Evolutionary conservation across 2,797 vertebrate species (phyloP).

Genomic region (Prionace glauca): DNA sequence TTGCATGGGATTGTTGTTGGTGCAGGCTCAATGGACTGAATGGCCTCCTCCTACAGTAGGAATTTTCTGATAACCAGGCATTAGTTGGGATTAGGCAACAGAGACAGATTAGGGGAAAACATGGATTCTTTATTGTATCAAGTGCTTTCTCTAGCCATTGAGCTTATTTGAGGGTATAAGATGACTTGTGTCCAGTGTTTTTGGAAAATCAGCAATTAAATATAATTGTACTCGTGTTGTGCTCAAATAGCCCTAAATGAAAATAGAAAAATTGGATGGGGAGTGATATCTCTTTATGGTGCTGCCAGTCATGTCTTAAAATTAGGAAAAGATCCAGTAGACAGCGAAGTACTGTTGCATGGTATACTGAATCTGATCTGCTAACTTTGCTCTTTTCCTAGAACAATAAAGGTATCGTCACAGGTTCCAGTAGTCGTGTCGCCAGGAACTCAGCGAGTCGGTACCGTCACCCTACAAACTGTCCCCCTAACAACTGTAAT

Average conservation of each 20-base stretch:
- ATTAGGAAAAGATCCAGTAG: not conserved
- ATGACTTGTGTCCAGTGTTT: not conserved
- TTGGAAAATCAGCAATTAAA: not conserved
- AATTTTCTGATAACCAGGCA: no score
- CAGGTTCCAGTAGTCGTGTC: conserved; percentile 65
- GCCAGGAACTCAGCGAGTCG: conserved; percentile 62
- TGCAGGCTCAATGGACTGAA: no score
- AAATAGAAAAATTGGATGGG: not conserved
- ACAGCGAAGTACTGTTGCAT: not conserved
- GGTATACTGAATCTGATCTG: not conserved
- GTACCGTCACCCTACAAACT: conserved; percentile 72
- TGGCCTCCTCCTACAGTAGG: no score
- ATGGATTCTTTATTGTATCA: not conserved
- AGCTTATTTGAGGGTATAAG: not conserved
- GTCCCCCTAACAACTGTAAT: conserved; percentile 70
- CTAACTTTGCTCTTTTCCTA: conserved; percentile 42
- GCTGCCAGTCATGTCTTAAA: not conserved
- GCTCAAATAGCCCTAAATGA: not conserved
- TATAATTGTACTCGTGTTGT: not conserved
- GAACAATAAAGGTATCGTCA: conserved; percentile 61
- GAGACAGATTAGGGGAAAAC: no score
- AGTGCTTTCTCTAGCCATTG: not conserved
- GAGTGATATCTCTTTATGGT: not conserved
- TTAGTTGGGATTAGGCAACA: not conserved
- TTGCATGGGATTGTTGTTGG: no score